Percentiles rank a stretch among this genome's conserved stretches.
These are phyloP conservation scores for Pseudomugil gertrudae DNA, from an alignment of 2,797 vertebrate genomes.

Conservation along the genomic window DNA sequence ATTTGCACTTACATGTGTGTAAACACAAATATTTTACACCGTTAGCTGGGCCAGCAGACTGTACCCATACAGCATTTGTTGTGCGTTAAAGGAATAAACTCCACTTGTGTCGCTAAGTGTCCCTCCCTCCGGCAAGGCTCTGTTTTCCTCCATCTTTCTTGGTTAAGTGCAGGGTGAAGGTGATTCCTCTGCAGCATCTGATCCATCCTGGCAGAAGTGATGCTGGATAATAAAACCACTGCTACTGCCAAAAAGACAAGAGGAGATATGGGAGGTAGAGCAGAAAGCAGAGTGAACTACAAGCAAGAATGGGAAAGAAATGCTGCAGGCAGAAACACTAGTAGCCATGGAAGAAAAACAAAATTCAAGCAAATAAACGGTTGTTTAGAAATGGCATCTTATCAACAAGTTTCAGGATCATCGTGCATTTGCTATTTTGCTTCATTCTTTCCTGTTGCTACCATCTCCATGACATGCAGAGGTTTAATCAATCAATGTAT, in stretches of 20 bases:
- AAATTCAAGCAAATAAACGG: conserved; percentile 5
- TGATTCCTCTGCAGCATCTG: conserved; percentile 62
- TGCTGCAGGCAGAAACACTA: neutral
- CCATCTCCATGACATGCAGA: conserved; percentile 51
- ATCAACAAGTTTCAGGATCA: conserved; percentile 23
- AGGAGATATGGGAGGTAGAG: conserved; percentile 42
- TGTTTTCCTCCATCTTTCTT: conserved; percentile 24
- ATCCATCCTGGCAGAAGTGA: conserved; percentile 71
- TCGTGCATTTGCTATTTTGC: conserved; percentile 14
- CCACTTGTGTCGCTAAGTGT: conserved; percentile 31
- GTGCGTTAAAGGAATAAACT: conserved; percentile 23
- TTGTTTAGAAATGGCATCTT: conserved; percentile 7
- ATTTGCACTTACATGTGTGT: conserved; percentile 7
- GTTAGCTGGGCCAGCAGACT: conserved; percentile 9
- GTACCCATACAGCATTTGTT: conserved; percentile 24
- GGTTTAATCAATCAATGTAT: conserved; percentile 63
- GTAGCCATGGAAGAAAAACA: neutral
- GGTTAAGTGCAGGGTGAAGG: conserved; percentile 51
- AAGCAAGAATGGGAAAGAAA: conserved; percentile 29
- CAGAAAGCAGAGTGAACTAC: conserved; percentile 22
- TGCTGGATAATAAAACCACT: conserved; percentile 59
- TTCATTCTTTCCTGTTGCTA: conserved; percentile 18
- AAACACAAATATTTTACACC: conserved; percentile 14
- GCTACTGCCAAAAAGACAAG: conserved; percentile 62
- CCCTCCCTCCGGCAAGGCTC: conserved; percentile 18